Base-by-base conservation (phyloP, 2,888 invertebrate genomes). In the Drosophila flavopinicola region DNA sequence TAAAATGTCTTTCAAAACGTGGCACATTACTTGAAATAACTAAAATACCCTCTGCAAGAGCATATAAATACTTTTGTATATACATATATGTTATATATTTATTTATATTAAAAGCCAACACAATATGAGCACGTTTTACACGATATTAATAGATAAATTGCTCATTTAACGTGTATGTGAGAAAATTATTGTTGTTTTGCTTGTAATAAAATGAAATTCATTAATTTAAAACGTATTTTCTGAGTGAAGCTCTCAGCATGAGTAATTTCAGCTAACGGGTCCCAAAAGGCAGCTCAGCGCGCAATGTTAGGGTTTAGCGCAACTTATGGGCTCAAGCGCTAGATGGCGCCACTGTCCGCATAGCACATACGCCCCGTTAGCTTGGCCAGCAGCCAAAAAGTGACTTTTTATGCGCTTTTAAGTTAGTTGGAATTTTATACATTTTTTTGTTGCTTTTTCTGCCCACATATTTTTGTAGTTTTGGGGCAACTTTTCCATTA, bases 401-500 rank as follows among this genome's bases (percentile, higher is more conserved):
- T 61, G 41, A 65, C 56, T 66, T 64, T 77, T 79, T 71, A 79
- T 71, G 64, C 59, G 66, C 59, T 78, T 80, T 75, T 58, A 69
- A 79, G 61, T 74, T 65, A 61, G 13, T 32, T 49, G 0, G 5
- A n/a, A n/a, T 13, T 45, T 30, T 45, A n/a, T n/a, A n/a, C 17
- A n/a, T 44, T 23, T n/a, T 29, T 30, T 27, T 17, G 15, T 33
- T 30, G 27, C n/a, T 32, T 9, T 20, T 49, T 6, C 11, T 27
- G 17, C 27, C 24, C 23, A 33, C 17, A 47, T 61, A 58, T 49
- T 44, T 52, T 75, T 53, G n/a, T n/a, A 17, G 37, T 23, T 42
- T 52, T 52, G 35, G 29, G 13, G 38, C 49, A 71, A 77, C 72
- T 80, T 84, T 79, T 72, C 60, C 80, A 79, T 84, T 68, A 59